Percentiles rank a stretch among this genome's conserved stretches.
These are phyloP conservation scores for Rynchops niger DNA, from an alignment of 2,113 vertebrate species.

Conservation along the genomic window DNA sequence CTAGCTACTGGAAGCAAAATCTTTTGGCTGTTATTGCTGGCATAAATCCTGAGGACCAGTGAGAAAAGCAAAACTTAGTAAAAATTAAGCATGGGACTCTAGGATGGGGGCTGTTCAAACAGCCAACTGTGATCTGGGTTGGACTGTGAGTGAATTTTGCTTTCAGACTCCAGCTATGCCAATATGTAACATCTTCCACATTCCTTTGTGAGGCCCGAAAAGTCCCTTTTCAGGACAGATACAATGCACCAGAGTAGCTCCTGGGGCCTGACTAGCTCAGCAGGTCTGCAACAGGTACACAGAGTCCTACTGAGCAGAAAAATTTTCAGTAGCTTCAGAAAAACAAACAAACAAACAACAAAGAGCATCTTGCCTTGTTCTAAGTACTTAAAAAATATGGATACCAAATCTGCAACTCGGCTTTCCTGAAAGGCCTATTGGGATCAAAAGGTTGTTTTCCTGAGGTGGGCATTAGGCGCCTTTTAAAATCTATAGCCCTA, in stretches of 20 bases:
- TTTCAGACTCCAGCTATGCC: not conserved
- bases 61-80: not conserved
- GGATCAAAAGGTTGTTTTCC: not conserved
- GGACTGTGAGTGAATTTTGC: not conserved
- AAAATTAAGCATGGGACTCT: not conserved
- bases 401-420: not conserved
- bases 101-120: not conserved
- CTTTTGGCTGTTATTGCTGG: not conserved
- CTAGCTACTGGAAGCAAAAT: not conserved
- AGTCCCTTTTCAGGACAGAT: not conserved
- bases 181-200: not conserved
- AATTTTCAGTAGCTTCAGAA: not conserved
- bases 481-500: not conserved
- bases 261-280: not conserved
- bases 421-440: not conserved
- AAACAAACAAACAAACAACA: too few species aligned
- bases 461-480: not conserved
- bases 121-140: not conserved
- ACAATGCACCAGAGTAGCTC: not conserved
- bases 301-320: not conserved
- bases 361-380: not conserved
- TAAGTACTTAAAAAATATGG: not conserved
- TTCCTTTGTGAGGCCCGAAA: not conserved
- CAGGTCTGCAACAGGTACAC: not conserved
- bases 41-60: not conserved